Conservation (phyloP, 1,140 invertebrate genomes). For the Brachionus calyciflorus region DNA sequence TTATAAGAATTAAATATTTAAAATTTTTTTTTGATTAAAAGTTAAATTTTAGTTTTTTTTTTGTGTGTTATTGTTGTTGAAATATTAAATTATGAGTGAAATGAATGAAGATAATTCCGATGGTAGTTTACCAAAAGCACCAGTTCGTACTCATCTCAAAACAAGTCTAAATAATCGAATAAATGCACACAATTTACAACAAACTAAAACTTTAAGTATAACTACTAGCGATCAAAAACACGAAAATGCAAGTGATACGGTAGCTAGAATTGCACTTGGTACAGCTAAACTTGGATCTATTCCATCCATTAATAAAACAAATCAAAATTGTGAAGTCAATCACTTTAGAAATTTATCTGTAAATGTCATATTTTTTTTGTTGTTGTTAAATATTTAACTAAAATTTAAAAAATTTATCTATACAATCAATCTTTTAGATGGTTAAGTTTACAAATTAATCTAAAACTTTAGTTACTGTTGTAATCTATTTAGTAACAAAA, state of each 20-base stretch:
- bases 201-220: not conserved
- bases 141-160: not conserved
- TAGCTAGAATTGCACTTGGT: not conserved
- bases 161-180: slow-evolving; percentile 31
- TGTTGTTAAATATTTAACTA: no score
- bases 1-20: no score
- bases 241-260: not conserved
- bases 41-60: no score
- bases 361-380: not conserved
- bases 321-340: not conserved
- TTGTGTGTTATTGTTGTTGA: no score
- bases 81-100: not conserved
- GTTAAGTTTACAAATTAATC: no score
- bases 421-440: no score
- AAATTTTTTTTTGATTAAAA: no score
- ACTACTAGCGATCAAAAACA: not conserved
- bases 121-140: slow-evolving; percentile 8
- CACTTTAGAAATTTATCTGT: slow-evolving; percentile 38
- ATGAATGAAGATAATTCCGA: not conserved
- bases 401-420: no score
- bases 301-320: not conserved
- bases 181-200: not conserved
- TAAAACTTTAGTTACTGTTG: no score
- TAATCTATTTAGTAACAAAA: no score
- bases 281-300: slow-evolving; percentile 23